These are phyloP conservation scores for Hypsibius dujardini DNA, from an alignment of 1,140 invertebrate species.

Conservation along the genomic window DNA sequence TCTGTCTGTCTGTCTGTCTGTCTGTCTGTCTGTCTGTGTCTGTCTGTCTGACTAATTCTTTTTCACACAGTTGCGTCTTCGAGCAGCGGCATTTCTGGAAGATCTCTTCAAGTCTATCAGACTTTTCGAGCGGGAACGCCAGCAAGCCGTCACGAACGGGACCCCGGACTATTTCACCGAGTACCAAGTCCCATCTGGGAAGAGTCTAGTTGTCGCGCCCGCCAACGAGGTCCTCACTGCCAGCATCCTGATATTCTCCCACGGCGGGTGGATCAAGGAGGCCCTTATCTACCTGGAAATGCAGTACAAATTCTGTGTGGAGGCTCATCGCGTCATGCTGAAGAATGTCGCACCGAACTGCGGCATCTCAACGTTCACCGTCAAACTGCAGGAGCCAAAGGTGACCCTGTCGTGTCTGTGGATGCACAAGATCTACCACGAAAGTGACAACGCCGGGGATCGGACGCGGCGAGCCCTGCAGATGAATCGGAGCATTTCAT, in stretches of 20 bases:
- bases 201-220: background rate
- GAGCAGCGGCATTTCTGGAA: background rate
- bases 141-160: background rate
- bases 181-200: slow-evolving; percentile 8
- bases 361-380: slow-evolving; percentile 1
- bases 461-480: too few species aligned
- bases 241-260: slow-evolving; percentile 2
- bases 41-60: too few species aligned
- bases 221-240: background rate
- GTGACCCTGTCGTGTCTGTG: background rate
- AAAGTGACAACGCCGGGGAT: background rate
- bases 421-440: slow-evolving; percentile 10
- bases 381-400: background rate
- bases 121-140: background rate
- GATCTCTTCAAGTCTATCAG: background rate
- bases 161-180: background rate
- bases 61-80: background rate
- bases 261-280: background rate
- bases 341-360: background rate
- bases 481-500: too few species aligned
- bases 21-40: too few species aligned
- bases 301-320: background rate
- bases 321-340: background rate
- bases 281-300: slow-evolving; percentile 5
- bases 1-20: too few species aligned